phyloP scores from a whole-genome alignment of 1,140 invertebrate species.

The Lepidurus arcticus region DNA sequence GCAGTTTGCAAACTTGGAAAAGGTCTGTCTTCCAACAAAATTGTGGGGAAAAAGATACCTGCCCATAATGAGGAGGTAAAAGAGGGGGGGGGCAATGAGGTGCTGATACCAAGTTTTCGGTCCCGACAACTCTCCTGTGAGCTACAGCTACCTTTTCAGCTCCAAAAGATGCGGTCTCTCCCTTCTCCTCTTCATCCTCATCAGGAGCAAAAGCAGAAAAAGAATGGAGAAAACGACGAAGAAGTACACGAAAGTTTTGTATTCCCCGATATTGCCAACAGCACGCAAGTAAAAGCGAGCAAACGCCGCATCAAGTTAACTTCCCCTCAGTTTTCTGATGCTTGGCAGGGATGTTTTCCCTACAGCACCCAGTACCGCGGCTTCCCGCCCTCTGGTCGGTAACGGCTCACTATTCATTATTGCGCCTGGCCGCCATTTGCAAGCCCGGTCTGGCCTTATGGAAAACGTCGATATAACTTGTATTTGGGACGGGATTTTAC shows the following conservation, averaged over 20 bases:
- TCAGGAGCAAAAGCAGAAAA: neutral
- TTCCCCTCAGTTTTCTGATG: neutral
- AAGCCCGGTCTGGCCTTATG: too few species aligned
- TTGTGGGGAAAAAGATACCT: slow-evolving; percentile 8
- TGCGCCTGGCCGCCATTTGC: too few species aligned
- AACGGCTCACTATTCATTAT: too few species aligned
- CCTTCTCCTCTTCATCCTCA: too few species aligned
- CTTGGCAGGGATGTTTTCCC: too few species aligned
- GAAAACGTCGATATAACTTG: too few species aligned
- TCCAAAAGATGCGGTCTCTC: too few species aligned
- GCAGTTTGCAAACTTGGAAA: slow-evolving; percentile 18
- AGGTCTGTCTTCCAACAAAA: neutral
- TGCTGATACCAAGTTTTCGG: slow-evolving; percentile 1
- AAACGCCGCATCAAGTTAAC: neutral
- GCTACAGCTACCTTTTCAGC: neutral
- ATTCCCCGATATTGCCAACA: neutral
- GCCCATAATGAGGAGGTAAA: slow-evolving; percentile 11
- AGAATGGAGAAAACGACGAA: neutral
- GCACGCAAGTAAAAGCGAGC: neutral
- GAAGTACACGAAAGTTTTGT: neutral
- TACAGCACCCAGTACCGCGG: too few species aligned
- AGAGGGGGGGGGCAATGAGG: neutral
- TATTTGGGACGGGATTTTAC: too few species aligned
- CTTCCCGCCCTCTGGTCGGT: too few species aligned
- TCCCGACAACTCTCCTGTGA: neutral